Base-by-base conservation (phyloP, 2,888 invertebrate species). In the Leptarthrus brevirostris region DNA sequence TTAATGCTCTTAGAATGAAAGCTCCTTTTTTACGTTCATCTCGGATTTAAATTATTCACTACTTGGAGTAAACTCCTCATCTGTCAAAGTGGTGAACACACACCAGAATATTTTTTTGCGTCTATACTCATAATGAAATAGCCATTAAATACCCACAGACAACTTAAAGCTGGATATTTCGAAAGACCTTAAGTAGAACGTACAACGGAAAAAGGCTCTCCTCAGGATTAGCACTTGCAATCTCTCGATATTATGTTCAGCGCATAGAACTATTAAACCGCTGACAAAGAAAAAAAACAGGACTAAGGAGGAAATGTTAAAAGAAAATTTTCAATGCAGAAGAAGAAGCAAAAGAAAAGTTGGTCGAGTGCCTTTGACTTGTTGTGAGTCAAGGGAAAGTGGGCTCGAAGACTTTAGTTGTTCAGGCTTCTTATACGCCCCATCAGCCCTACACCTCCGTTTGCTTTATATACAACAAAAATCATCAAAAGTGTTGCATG, bases 311-410 rank as follows among this genome's bases (percentile, higher is more conserved):
- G 52, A 52, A 34, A 18, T 69, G 49, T 69, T 18, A 20, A 30
- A 4, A 49, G n/a, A 52, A 69, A 69, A 20, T 44, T 22, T 52
- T 49, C 30, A 52, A 30, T 34, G 20, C n/a, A 52, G 16, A 49
- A 18, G 18, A 16, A 52, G 22, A 6, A 47, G 24, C 18, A n/a
- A 14, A 22, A 49, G 34, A 34, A 69, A 69, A 52, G 69, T 69
- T 30, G 30, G 69, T 69, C 69, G 49, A 69, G 69, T 69, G 69
- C 34, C 49, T 52, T 52, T 49, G 69, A 69, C 49, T 69, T 69
- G 69, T 34, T 69, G 30, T 66, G 16, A 66, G 16, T 49, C 49
- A 49, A 49, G 30, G 49, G 18, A 24, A 69, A 12, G 14, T 22
- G 22, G 66, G 18, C 3, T 69, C 5, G 49, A 26, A 30, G 8